Conservation (phyloP, 1,140 invertebrate genomes). For the Camponotus pennsylvanicus region DNA sequence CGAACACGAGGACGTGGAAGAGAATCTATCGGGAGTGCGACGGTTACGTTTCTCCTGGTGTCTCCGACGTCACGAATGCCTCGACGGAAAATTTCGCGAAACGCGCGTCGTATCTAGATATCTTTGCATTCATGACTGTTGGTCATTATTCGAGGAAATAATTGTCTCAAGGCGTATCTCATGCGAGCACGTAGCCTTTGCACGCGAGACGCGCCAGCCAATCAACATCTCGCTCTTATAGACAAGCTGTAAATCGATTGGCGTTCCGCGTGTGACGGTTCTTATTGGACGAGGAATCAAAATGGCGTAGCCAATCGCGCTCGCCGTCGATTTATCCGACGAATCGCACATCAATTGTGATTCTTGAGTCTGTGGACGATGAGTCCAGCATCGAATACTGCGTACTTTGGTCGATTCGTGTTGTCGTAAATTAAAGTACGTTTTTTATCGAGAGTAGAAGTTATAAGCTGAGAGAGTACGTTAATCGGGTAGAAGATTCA, state of each 20-base stretch:
- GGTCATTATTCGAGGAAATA: no score
- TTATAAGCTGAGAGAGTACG: neutral
- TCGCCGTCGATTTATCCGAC: neutral
- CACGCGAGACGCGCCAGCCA: no score
- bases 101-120: no score
- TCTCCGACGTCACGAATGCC: no score
- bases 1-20: neutral
- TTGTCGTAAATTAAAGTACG: neutral
- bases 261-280: neutral
- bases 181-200: no score
- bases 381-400: neutral
- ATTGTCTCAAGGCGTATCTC: no score
- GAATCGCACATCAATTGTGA: neutral
- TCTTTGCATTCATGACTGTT: no score
- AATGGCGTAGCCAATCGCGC: neutral
- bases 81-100: no score
- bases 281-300: no score
- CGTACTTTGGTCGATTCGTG: slow-evolving; percentile 20
- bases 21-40: neutral
- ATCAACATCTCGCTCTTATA: no score
- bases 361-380: neutral
- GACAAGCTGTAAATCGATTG: no score
- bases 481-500: neutral
- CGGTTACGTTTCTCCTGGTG: neutral
- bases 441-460: neutral